These are phyloP conservation scores for Arrhamphus sclerolepis DNA, from an alignment of 2,797 vertebrate genomes.

Conservation along the genomic window DNA sequence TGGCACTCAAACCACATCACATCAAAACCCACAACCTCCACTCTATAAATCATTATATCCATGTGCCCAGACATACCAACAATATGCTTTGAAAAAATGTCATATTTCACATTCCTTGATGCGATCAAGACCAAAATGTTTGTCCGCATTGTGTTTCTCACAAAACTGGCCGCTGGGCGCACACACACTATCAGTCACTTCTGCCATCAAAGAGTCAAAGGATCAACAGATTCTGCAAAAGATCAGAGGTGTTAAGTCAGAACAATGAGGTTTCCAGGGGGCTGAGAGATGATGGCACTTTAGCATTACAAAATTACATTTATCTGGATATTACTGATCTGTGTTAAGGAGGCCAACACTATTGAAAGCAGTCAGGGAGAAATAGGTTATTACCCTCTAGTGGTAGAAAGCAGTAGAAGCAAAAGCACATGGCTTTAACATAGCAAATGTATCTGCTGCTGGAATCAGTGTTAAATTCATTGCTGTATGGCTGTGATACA, in stretches of 20 bases:
- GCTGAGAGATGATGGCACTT: conserved; percentile 53
- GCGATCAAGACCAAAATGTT: conserved; percentile 65
- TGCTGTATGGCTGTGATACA: no score
- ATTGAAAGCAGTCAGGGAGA: conserved; percentile 15
- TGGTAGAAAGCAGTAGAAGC: conserved; percentile 38
- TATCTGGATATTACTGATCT: conserved; percentile 47
- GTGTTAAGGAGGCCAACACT: conserved; percentile 2
- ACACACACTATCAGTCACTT: conserved; percentile 47
- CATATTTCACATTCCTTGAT: conserved; percentile 62
- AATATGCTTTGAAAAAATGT: conserved; percentile 56
- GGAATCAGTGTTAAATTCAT: no score
- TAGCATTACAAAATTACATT: conserved; percentile 58
- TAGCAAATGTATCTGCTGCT: neutral
- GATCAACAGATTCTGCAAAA: conserved; percentile 57
- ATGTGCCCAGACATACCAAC: conserved; percentile 36
- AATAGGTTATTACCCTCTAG: conserved; percentile 66
- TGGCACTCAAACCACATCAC: conserved; percentile 52
- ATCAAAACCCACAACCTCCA: conserved; percentile 39
- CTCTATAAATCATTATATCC: conserved; percentile 58
- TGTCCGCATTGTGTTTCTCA: conserved; percentile 65
- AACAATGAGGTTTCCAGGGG: conserved; percentile 50
- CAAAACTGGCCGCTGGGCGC: conserved; percentile 62
- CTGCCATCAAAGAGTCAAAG: conserved; percentile 61
- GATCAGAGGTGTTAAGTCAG: conserved; percentile 39
- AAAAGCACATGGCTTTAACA: conserved; percentile 34